phyloP scores from a whole-genome alignment of 1,140 invertebrate genomes.

The Acyrthosiphon pisum region DNA sequence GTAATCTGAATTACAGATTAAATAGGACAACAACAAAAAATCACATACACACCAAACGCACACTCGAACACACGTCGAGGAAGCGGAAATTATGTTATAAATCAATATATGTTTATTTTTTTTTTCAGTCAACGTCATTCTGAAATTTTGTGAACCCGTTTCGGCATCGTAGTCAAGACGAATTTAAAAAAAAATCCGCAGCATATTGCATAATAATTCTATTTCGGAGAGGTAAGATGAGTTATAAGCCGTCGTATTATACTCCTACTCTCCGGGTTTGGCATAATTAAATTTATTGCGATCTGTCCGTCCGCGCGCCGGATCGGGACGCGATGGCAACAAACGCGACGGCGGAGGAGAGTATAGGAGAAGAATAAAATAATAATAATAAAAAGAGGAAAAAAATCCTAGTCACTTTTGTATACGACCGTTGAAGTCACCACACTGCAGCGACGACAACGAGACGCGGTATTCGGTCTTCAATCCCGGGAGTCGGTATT shows the following conservation, averaged over 20 bases:
- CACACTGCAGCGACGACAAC: not conserved
- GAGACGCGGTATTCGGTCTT: slow-evolving; percentile 49
- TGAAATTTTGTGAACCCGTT: slow-evolving; percentile 49
- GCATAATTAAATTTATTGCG: slow-evolving; percentile 57
- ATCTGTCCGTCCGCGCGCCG: slow-evolving; percentile 19
- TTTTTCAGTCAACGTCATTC: not conserved
- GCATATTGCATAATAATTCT: slow-evolving; percentile 52
- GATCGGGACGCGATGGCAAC: not conserved
- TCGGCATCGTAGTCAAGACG: slow-evolving; percentile 22
- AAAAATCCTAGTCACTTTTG: slow-evolving; percentile 56
- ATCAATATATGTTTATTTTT: slow-evolving; percentile 38
- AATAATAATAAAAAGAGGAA: slow-evolving; percentile 15
- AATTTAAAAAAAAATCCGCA: not conserved
- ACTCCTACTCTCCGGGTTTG: not conserved
- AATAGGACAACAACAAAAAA: not conserved
- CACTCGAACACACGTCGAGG: not conserved
- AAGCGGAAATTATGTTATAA: slow-evolving; percentile 54
- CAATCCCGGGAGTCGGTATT: slow-evolving; percentile 51
- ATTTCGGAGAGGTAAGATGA: not conserved
- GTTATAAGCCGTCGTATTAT: slow-evolving; percentile 46
- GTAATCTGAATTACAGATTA: slow-evolving; percentile 16
- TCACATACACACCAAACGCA: not conserved
- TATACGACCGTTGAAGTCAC: slow-evolving; percentile 50
- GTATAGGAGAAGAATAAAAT: not conserved
- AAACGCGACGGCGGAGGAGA: not conserved